phyloP scores from a whole-genome alignment of 2,888 invertebrate genomes.

The Caenorhabditis drosophilae region DNA sequence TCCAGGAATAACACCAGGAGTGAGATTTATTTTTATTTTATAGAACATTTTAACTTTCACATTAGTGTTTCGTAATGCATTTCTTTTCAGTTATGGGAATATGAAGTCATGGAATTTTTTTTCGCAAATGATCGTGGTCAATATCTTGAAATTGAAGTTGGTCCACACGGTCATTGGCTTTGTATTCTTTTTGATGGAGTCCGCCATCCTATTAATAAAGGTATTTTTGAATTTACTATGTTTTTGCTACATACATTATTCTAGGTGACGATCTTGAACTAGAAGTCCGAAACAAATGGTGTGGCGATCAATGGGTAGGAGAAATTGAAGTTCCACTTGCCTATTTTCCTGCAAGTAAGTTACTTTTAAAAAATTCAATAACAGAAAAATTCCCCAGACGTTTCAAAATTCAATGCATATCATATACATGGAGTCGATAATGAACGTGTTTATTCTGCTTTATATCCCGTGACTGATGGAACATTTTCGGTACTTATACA shows the following conservation, averaged over 20 bases:
- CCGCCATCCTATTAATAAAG: constrained; percentile 71
- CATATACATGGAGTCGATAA: constrained; percentile 72
- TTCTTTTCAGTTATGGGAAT: constrained; percentile 64
- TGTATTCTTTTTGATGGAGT: constrained; percentile 71
- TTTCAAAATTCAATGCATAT: constrained; percentile 73
- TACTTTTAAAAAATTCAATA: constrained; percentile 8
- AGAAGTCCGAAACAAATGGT: constrained; percentile 58
- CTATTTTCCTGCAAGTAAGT: constrained; percentile 71
- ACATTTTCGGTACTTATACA: constrained; percentile 34
- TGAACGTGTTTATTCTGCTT: constrained; percentile 71
- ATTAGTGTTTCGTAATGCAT: neutral
- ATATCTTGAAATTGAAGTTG: constrained; percentile 72
- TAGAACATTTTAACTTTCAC: too few relatives aligned
- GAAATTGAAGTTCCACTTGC: constrained; percentile 71
- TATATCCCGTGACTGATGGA: constrained; percentile 71
- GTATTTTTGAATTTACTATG: constrained; percentile 17
- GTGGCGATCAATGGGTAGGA: constrained; percentile 70
- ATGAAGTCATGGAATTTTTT: constrained; percentile 73
- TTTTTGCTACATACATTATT: constrained; percentile 6
- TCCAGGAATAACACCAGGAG: constrained; percentile 59
- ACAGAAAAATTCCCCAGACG: constrained; percentile 46
- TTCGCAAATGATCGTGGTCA: constrained; percentile 72
- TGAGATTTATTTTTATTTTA: constrained; percentile 18
- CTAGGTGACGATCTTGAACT: constrained; percentile 65
- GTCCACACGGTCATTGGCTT: constrained; percentile 72